Base-by-base conservation (phyloP, 2,888 invertebrate species). In the Cephus rjabovi region DNA sequence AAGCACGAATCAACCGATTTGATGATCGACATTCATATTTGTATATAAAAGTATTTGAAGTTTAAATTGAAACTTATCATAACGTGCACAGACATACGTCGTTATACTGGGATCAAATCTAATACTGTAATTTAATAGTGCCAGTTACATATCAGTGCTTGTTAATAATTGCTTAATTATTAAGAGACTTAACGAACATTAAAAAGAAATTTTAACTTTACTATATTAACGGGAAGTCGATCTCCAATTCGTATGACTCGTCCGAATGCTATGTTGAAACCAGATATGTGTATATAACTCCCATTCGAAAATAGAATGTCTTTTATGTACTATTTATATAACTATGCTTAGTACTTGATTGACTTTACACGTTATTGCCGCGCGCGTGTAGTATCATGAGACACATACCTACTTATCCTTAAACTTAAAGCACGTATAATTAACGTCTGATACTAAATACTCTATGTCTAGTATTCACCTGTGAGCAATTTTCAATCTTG, bases 261-360 rank as follows among this genome's bases (percentile, higher is more conserved):
- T 40, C 15, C 15, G 6, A 40, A 15, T 15, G 40, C 40, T 15
- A 40, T 40, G 15, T 15, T 40, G 40, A 70, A 70, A 33, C 2
- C 33, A 70, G 33, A 70, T 12, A 33, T 30, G 30, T 70, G 12
- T 70, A 30, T 70, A 33, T 70, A n/a, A 12, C 33, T 12, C 6
- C 33, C 71, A 71, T 71, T 71, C 31, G 71, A 71, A 71, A 71
- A 71, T 71, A 71, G 30, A 71, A 71, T 23, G 34, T 71, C 34
- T 9, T 71, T 12, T 71, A 71, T 12, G 15, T 33, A 71, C 31
- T 71, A 71, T 23, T 71, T 23, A 34, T 56, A 71, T 34, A 33
- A 15, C 9, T 71, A 71, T 31, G 71, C 30, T 71, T 71, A 12
- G 71, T 31, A 71, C 23, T 71, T 71, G 33, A 71, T 71, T 71